Base-by-base conservation (phyloP, 2,113 vertebrate species). In the Zosterops lateralis region DNA sequence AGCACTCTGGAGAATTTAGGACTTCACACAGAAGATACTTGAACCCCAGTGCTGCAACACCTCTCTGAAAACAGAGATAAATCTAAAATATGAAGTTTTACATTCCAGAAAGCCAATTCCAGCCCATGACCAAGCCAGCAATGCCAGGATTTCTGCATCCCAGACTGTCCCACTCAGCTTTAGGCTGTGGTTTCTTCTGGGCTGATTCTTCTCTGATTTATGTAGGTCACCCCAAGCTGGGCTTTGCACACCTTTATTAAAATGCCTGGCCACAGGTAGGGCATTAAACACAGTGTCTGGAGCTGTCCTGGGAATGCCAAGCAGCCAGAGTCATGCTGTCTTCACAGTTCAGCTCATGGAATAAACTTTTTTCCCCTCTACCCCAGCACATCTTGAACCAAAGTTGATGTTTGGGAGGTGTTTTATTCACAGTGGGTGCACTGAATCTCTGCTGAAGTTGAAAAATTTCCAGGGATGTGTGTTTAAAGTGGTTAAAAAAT, bases 171-270 rank as follows among this genome's bases (percentile, higher is more conserved):
- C 24, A 58, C 16, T 66, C 79, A 71, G 44, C 84, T 89, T 50
- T 19, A 53, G 44, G 66, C 31, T 92, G 78, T 91, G 91, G 62
- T 79, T 90, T 58, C 29, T 7, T 1, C 17, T 16, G 65, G 2
- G 71, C 51, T 73, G 71, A 83, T 54, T 88, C 90, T 44, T 47
- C 91, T 42, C 16, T 51, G 58, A 44, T 73, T 89, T 95, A 95
- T 91, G 81, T 93, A 95, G 96, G 96, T 95, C 95, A 95, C 38
- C 75, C 75, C 58, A 21, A 36, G 67, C 7, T 57, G 68, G 10
- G 73, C 34, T 6, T 73, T 73, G 58, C 68, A n/a, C 21, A 74
- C 85, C 85, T 92, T 81, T 36, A 88, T 81, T 93, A 93, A 48
- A 64, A 57, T 8, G 61, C 32, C 50, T 51, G 38, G 84, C 76